Base-by-base conservation (phyloP, 1,140 invertebrate genomes). In the Ceratina japonica region DNA sequence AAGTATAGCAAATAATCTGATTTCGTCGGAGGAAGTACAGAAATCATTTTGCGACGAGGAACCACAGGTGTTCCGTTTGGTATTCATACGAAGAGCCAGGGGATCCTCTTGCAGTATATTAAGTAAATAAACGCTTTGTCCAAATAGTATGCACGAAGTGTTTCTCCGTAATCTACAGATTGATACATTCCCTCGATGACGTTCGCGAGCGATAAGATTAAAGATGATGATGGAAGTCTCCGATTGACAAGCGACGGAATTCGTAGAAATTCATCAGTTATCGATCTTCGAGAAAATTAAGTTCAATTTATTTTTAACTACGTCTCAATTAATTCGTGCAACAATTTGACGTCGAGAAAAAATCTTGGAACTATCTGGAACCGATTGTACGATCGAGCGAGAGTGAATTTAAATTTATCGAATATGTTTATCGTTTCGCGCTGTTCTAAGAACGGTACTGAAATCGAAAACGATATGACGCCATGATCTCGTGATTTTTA, bases 181-280 rank as follows among this genome's bases (percentile, higher is more conserved):
- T 3, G 20, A 22, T 18, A 2, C 15, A 18, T 51, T 49, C 13
- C 15, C 44, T 10, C 15, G 3, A 1, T 51, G 12, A 49, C n/a
- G 63, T 49, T 59, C 58, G 15, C 16, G 10, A n/a, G 20, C 3
- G 64, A 65, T 65, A 65, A 65, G 37, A 65, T 65, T 65, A 22
- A 44, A 37, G 13, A 22, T 16, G 63, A 65, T 1, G 37, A 44
- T 44, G 37, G 5, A 8, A 44, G 37, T 0, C 5, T 44, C 37
- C 3, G 37, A 44, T 0, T 44, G 37, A 44, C 10, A 44, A 44
- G 10, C 5, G 37, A 44, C 37, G 5, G 37, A 37, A 3, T 37
- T 37, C 7, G n/a, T n/a, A n/a, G n/a, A n/a, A 37, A 37, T 37
- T 2, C 7, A 37, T 7, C 7, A 7, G 37, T 37, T 37, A 37